Evolutionary conservation across 2,888 invertebrate genomes (phyloP).

Genomic region (Craniophora ligustri): DNA sequence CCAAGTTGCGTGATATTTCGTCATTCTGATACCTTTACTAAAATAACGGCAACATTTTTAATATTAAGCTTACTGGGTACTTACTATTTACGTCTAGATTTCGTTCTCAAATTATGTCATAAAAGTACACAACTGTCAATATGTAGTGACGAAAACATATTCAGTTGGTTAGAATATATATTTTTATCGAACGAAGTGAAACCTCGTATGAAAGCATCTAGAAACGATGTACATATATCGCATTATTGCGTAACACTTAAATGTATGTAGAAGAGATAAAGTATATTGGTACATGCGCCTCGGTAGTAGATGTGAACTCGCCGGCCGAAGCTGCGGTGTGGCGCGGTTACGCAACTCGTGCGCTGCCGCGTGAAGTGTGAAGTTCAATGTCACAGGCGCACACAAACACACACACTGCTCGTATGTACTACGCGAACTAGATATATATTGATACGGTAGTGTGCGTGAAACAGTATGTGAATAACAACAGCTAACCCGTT

Average conservation of each 20-base stretch:
- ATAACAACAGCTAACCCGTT: conserved; percentile 84
- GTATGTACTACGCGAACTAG: conserved; percentile 51
- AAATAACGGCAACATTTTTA: background rate
- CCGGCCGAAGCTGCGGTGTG: conserved; percentile 46
- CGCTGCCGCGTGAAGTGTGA: conserved; percentile 85
- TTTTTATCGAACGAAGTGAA: too few relatives aligned
- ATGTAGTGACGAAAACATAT: too few relatives aligned
- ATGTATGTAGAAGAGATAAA: conserved; percentile 42
- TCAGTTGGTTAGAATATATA: too few relatives aligned
- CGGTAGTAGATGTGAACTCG: conserved; percentile 55
- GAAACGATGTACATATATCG: conserved; percentile 7
- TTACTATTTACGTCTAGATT: background rate
- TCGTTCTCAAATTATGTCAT: too few relatives aligned
- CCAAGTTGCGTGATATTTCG: conserved; percentile 21
- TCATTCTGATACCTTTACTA: conserved; percentile 14
- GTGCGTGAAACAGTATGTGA: conserved; percentile 74
- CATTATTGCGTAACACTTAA: conserved; percentile 32
- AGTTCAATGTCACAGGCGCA: conserved; percentile 87
- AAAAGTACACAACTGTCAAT: too few relatives aligned
- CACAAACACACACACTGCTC: conserved; percentile 58
- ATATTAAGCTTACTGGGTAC: too few relatives aligned
- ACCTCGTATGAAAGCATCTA: conserved; percentile 27
- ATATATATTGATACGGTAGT: conserved; percentile 57
- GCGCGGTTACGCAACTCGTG: conserved; percentile 82
- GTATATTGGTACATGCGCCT: conserved; percentile 44